Evolutionary conservation across 2,797 vertebrate genomes (phyloP).

Genomic region (Eutrigla gurnardus): DNA sequence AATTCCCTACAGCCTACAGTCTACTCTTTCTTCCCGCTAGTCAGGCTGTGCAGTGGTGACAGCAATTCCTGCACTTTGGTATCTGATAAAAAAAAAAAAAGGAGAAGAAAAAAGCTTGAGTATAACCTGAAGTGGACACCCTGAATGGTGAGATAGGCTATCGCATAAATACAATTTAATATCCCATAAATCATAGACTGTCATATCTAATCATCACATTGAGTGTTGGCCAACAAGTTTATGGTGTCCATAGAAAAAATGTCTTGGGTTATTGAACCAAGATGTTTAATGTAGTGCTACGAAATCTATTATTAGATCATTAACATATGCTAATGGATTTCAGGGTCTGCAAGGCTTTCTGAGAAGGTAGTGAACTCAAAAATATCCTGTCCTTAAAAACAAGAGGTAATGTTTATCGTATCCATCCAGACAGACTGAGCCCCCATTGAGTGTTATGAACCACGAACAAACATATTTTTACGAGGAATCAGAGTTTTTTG

Average conservation of each 20-base stretch:
- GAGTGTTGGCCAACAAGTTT: constrained; percentile 1
- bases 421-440: constrained; percentile 32
- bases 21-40: neutral
- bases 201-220: neutral
- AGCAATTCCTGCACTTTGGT: constrained; percentile 11
- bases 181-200: constrained; percentile 1
- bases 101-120: neutral
- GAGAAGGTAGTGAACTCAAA: constrained; percentile 40
- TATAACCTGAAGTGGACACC: neutral
- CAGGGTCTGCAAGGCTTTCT: constrained; percentile 24
- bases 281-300: constrained; percentile 16
- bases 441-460: constrained; percentile 51
- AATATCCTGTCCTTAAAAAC: constrained; percentile 24
- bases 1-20: accelerated
- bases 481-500: constrained; percentile 10
- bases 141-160: neutral
- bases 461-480: constrained; percentile 19
- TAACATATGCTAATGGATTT: constrained; percentile 50
- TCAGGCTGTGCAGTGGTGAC: constrained; percentile 13
- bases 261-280: constrained; percentile 12
- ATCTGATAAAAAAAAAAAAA: neutral
- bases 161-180: neutral
- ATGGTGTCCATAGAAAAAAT: constrained; percentile 14
- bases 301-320: constrained; percentile 43
- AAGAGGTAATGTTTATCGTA: constrained; percentile 32